A percentile compares a stretch with the other conserved stretches of the same genome.
Evolutionary conservation across 2,888 invertebrate species (phyloP).

Genomic region (Trichacis sp.): DNA sequence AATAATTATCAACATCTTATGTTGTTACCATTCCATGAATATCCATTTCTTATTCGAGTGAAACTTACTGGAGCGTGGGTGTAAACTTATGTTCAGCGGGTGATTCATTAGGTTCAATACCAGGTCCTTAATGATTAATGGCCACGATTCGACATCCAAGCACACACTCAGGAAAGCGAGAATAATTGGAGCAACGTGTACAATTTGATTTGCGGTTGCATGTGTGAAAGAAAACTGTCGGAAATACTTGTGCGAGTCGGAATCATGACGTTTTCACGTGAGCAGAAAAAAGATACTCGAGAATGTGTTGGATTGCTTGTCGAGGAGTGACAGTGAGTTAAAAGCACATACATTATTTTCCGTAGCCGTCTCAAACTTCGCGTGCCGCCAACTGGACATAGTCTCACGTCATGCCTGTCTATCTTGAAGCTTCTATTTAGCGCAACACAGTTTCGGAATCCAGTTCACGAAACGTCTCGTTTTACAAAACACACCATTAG

Average conservation of each 20-base stretch:
- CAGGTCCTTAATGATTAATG: background rate
- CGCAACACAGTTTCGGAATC: background rate
- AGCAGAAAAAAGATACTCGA: background rate
- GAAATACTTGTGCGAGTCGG: background rate
- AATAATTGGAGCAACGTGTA: background rate
- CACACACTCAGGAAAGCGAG: background rate
- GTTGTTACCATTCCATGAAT: too few species aligned
- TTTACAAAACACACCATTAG: too few species aligned
- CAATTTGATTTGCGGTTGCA: background rate
- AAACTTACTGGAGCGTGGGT: too few species aligned
- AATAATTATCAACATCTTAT: too few species aligned
- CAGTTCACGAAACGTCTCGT: background rate
- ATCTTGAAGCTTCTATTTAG: constrained; percentile 5
- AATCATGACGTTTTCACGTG: background rate
- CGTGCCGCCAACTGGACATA: constrained; percentile 6
- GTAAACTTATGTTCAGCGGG: background rate
- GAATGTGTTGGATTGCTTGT: constrained; percentile 15
- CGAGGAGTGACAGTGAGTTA: constrained; percentile 14
- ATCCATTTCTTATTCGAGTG: too few species aligned
- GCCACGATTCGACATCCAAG: background rate
- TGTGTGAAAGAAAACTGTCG: background rate
- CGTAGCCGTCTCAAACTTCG: constrained; percentile 7
- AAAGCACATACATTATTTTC: constrained; percentile 16
- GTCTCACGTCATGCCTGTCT: constrained; percentile 6
- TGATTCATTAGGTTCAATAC: background rate